A percentile compares a stretch with the other conserved stretches of the same genome.
These are phyloP conservation scores for Chloroclysta siterata DNA, from an alignment of 2,888 invertebrate species.

Conservation along the genomic window DNA sequence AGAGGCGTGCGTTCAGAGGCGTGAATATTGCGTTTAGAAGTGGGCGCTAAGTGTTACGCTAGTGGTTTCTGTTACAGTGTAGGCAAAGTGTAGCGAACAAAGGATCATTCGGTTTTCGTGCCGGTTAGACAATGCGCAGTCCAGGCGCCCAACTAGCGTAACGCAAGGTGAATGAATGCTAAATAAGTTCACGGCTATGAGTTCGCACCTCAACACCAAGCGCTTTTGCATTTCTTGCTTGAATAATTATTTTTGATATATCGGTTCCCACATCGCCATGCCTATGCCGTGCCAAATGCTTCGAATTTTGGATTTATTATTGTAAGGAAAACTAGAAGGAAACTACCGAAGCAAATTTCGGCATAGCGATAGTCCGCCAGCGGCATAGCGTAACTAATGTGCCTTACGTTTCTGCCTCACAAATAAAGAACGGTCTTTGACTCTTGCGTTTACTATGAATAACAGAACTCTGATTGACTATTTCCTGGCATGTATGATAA, in stretches of 20 bases:
- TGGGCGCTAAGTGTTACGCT: constrained; percentile 71
- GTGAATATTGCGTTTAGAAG: constrained; percentile 67
- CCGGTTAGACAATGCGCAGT: constrained; percentile 73
- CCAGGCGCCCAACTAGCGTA: constrained; percentile 70
- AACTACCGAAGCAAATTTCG: constrained; percentile 46
- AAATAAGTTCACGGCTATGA: constrained; percentile 67
- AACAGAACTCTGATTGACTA: constrained; percentile 65
- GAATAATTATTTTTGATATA: constrained; percentile 37
- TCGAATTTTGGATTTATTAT: constrained; percentile 23
- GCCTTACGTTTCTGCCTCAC: constrained; percentile 57
- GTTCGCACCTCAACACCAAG: constrained; percentile 48
- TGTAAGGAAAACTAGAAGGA: constrained; percentile 43
- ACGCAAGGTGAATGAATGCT: constrained; percentile 79
- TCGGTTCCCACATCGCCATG: constrained; percentile 38
- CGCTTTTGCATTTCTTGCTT: constrained; percentile 45
- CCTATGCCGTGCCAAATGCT: constrained; percentile 27
- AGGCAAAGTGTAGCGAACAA: constrained; percentile 75
- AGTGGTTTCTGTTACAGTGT: constrained; percentile 71
- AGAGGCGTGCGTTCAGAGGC: constrained; percentile 57
- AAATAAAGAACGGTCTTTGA: constrained; percentile 71
- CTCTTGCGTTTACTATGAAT: constrained; percentile 56
- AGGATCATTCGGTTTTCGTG: constrained; percentile 75
- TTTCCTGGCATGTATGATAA: constrained; percentile 60
- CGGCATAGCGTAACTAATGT: constrained; percentile 68
- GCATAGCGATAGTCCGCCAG: constrained; percentile 51